These are phyloP conservation scores for Brachionus paranguensis DNA, from an alignment of 1,140 invertebrate species.

Conservation along the genomic window DNA sequence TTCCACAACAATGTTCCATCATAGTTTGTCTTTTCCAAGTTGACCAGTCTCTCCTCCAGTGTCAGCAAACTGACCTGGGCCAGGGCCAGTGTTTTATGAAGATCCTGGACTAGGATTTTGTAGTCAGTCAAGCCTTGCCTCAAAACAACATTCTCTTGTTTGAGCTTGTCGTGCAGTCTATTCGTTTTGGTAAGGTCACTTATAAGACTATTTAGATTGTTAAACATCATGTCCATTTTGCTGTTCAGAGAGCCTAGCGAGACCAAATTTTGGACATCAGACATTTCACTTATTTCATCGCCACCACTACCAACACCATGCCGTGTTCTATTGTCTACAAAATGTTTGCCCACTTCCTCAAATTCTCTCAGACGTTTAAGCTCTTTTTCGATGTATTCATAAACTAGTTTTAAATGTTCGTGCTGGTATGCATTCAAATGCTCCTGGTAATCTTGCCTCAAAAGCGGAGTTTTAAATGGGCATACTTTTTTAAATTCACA, in stretches of 20 bases:
- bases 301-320: neutral
- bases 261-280: neutral
- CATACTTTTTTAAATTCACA: neutral
- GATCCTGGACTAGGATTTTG: neutral
- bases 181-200: neutral
- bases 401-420: neutral
- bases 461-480: neutral
- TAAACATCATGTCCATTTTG: conserved; percentile 11
- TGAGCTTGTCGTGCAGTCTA: neutral
- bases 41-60: neutral
- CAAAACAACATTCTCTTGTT: neutral
- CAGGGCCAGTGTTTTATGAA: conserved; percentile 13
- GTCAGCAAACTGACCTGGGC: conserved; percentile 12
- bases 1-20: conserved; percentile 18
- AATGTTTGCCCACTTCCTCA: neutral
- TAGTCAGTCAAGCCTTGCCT: neutral
- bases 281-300: neutral
- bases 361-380: neutral
- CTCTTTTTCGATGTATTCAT: conserved; percentile 18
- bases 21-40: neutral
- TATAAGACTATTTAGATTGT: neutral
- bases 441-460: neutral
- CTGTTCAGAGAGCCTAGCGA: neutral
- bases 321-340: neutral
- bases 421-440: neutral